These are phyloP conservation scores for Acanthiza pusilla DNA, from an alignment of 2,797 vertebrate genomes.

Conservation along the genomic window DNA sequence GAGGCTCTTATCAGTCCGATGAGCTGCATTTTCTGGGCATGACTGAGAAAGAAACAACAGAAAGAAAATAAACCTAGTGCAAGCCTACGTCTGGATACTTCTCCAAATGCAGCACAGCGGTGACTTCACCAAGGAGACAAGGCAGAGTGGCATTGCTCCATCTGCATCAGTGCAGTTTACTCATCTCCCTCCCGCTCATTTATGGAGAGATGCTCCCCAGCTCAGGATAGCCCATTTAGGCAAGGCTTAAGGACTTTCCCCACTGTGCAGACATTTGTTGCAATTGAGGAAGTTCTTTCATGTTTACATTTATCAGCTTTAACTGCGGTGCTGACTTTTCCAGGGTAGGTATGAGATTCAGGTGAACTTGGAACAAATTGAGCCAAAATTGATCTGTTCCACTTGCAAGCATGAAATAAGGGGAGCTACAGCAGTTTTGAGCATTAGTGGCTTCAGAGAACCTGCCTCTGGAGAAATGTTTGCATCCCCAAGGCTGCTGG, in stretches of 20 bases:
- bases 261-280: not conserved
- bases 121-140: not conserved
- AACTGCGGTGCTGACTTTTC: not conserved
- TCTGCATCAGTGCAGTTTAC: not conserved
- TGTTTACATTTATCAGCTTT: not conserved
- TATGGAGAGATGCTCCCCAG: not conserved
- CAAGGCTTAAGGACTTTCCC: not conserved
- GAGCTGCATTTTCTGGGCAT: not conserved
- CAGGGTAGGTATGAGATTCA: not conserved
- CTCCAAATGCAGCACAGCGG: not conserved
- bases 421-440: not conserved
- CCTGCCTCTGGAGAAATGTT: not conserved
- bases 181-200: not conserved
- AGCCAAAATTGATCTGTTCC: not conserved
- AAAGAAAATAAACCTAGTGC: not conserved
- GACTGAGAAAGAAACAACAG: not conserved
- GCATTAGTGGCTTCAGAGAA: not conserved
- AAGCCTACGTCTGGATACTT: not conserved
- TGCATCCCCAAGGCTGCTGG: not conserved
- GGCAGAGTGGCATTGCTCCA: not conserved
- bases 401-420: not conserved
- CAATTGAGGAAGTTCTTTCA: not conserved
- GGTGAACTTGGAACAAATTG: not conserved
- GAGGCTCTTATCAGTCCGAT: fast-evolving
- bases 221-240: not conserved